Percentiles rank a stretch among this genome's conserved stretches.
These are phyloP conservation scores for Lysandra bellargus DNA, from an alignment of 2,888 invertebrate species.

Conservation along the genomic window DNA sequence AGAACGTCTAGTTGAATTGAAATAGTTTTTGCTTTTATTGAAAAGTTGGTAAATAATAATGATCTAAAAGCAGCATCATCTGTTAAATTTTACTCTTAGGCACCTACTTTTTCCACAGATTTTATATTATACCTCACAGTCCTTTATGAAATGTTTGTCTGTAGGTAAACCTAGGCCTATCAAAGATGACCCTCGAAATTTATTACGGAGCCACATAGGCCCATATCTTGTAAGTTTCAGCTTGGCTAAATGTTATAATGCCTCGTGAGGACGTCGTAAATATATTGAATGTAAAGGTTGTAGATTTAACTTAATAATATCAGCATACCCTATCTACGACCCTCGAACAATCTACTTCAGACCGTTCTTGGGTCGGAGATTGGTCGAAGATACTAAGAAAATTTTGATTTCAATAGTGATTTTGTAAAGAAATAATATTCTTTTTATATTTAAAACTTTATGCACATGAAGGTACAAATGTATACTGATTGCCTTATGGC, in stretches of 20 bases:
- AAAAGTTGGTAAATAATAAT: background rate
- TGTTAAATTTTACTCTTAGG: background rate
- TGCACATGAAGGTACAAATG: too few species aligned
- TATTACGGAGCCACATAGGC: slow-evolving; percentile 15
- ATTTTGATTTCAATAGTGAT: too few species aligned
- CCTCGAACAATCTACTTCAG: background rate
- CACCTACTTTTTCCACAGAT: background rate
- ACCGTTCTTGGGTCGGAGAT: background rate
- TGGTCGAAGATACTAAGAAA: background rate
- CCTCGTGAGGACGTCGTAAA: slow-evolving; percentile 17
- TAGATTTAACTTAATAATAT: background rate
- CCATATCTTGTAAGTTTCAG: slow-evolving; percentile 30
- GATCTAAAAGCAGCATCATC: too few species aligned
- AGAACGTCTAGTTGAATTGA: too few species aligned
- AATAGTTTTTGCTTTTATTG: background rate
- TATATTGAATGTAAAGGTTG: slow-evolving; percentile 14
- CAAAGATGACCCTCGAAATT: slow-evolving; percentile 2
- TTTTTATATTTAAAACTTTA: too few species aligned
- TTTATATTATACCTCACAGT: background rate
- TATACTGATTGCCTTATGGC: too few species aligned
- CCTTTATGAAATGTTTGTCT: background rate
- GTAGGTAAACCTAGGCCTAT: background rate
- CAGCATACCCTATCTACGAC: background rate
- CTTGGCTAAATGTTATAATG: slow-evolving; percentile 28
- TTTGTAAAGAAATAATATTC: too few species aligned